A percentile compares a stretch with the other conserved stretches of the same genome.
phyloP scores from a whole-genome alignment of 23 tunicate genomes.

The Halocynthia aurantium region DNA sequence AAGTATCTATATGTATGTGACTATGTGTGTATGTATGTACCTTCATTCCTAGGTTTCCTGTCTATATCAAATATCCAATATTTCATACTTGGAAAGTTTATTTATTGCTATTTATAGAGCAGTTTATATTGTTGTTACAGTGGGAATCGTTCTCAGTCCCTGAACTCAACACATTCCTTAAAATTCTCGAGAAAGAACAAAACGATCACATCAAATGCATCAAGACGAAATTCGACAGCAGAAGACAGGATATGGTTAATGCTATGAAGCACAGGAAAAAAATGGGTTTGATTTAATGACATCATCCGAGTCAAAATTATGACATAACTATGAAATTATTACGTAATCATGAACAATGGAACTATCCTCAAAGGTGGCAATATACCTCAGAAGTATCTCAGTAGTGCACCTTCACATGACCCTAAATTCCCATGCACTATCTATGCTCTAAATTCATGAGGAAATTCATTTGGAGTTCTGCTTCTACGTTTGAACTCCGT shows the following conservation, averaged over 20 bases:
- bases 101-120: too few relatives aligned
- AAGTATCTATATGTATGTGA: too few relatives aligned
- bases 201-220: constrained; percentile 58
- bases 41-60: too few relatives aligned
- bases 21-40: too few relatives aligned
- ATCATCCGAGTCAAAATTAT: not conserved
- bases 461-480: too few relatives aligned
- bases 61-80: too few relatives aligned
- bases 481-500: too few relatives aligned
- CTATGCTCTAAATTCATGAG: too few relatives aligned
- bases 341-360: not conserved
- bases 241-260: constrained; percentile 37
- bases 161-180: constrained; percentile 64
- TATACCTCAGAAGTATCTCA: too few relatives aligned
- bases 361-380: not conserved
- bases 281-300: constrained; percentile 6
- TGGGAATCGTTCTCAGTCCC: constrained; percentile 71
- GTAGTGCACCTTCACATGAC: too few relatives aligned
- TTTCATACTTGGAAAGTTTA: too few relatives aligned
- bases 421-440: too few relatives aligned
- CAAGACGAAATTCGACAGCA: constrained; percentile 44
- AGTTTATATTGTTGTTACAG: constrained; percentile 14
- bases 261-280: constrained; percentile 63
- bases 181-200: constrained; percentile 79
- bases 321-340: not conserved